A percentile compares a stretch with the other conserved stretches of the same genome.
Evolutionary conservation across 2,797 vertebrate species (phyloP).

Genomic region (Graptemys geographica): DNA sequence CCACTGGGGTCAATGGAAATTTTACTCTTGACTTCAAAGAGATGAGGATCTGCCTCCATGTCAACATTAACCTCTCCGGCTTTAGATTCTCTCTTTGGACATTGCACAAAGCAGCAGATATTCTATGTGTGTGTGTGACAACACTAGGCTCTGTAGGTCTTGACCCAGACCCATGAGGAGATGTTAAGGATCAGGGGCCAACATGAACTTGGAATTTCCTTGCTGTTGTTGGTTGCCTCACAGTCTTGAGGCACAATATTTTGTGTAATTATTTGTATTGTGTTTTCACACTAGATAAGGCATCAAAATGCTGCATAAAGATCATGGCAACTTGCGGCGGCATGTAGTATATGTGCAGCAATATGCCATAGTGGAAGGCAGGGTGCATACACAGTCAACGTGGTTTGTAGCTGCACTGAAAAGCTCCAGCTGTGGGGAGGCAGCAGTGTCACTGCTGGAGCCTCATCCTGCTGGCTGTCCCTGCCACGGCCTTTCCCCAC

Average conservation of each 20-base stretch:
- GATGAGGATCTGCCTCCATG: conserved; percentile 37
- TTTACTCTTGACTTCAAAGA: conserved; percentile 62
- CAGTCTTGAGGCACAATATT: background rate
- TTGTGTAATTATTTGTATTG: background rate
- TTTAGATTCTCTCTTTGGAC: conserved; percentile 42
- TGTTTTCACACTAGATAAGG: background rate
- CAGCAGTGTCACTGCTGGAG: background rate
- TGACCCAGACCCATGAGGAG: background rate
- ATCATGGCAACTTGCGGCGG: background rate
- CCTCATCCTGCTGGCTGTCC: background rate
- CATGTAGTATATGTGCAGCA: background rate
- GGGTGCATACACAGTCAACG: background rate
- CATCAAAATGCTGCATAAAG: background rate
- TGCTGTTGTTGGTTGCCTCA: background rate
- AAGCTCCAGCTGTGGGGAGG: background rate
- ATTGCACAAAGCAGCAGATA: background rate
- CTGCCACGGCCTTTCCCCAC: background rate
- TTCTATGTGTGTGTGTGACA: background rate
- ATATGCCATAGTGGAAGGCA: background rate
- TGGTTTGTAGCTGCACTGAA: background rate
- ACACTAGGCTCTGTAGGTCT: background rate
- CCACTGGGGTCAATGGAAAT: conserved; percentile 34
- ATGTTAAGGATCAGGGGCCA: background rate
- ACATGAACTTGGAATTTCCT: background rate
- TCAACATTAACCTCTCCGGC: conserved; percentile 48